Percentiles rank a stretch among this genome's conserved stretches.
phyloP scores from a whole-genome alignment of 2,888 invertebrate species.

The Cyclophora punctaria region DNA sequence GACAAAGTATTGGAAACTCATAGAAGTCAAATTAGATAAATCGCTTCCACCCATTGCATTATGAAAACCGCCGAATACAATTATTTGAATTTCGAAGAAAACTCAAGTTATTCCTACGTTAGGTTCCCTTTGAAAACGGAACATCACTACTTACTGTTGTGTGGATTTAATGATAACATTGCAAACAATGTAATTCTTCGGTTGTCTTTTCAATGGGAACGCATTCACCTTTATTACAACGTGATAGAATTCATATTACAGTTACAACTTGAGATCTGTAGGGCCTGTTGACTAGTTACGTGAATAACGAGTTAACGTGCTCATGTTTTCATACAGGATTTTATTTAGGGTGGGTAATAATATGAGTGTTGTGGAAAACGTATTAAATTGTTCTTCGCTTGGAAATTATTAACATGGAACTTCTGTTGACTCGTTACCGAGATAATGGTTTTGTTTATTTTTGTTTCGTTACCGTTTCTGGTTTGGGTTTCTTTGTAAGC shows the following conservation, averaged over 20 bases:
- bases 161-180: slow-evolving; percentile 7
- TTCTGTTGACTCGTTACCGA: slow-evolving; percentile 1
- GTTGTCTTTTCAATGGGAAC: not conserved
- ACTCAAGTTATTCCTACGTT: too few relatives aligned
- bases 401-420: slow-evolving; percentile 12
- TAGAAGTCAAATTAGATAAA: too few relatives aligned
- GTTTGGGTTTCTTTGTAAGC: too few relatives aligned
- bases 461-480: not conserved
- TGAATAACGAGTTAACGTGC: slow-evolving; percentile 16
- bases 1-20: too few relatives aligned
- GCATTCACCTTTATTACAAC: slow-evolving; percentile 1
- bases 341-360: slow-evolving; percentile 20
- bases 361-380: slow-evolving; percentile 16
- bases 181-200: slow-evolving; percentile 10
- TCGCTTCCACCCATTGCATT: too few relatives aligned
- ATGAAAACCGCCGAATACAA: too few relatives aligned
- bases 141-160: not conserved
- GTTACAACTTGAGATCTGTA: slow-evolving; percentile 14
- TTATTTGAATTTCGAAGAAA: too few relatives aligned
- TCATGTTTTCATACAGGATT: slow-evolving; percentile 23
- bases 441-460: slow-evolving; percentile 11
- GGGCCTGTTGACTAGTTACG: slow-evolving; percentile 15
- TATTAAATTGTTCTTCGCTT: slow-evolving; percentile 10
- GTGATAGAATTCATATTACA: slow-evolving; percentile 12
- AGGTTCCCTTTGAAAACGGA: too few relatives aligned